Conservation (phyloP, 2,888 invertebrate species). For the Stenchaetothrips biformis region DNA sequence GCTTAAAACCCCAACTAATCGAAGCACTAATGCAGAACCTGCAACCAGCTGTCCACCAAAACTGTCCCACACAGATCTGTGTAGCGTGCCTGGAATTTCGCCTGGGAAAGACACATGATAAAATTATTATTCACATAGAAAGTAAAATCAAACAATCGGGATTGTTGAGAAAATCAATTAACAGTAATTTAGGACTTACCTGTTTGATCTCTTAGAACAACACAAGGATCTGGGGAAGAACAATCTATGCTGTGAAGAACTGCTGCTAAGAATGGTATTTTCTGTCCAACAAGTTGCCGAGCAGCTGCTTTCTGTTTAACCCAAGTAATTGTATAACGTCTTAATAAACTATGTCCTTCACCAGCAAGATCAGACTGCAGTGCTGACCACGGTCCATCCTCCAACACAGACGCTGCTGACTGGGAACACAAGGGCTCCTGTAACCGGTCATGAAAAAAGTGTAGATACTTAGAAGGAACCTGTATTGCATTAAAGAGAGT, state of each 20-base stretch:
- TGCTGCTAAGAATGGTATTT: conserved; percentile 42
- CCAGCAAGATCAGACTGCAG: conserved; percentile 31
- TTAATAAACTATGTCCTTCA: conserved; percentile 29
- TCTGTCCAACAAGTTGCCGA: conserved; percentile 36
- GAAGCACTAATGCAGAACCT: conserved; percentile 40
- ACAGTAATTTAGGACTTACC: conserved; percentile 34
- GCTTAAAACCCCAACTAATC: conserved; percentile 39
- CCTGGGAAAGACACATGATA: conserved; percentile 38
- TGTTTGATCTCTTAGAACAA: conserved; percentile 39
- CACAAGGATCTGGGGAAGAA: conserved; percentile 40
- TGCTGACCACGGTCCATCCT: conserved; percentile 34
- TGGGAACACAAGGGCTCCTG: conserved; percentile 32
- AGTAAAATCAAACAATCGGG: not conserved
- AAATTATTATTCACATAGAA: not conserved
- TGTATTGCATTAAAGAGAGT: not conserved
- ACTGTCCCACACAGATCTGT: conserved; percentile 45
- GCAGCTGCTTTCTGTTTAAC: conserved; percentile 38
- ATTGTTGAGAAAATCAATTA: not conserved
- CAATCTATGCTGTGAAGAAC: conserved; percentile 39
- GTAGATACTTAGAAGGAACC: not conserved
- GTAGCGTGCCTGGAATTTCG: conserved; percentile 47
- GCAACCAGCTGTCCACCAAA: conserved; percentile 38
- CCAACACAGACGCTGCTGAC: conserved; percentile 29
- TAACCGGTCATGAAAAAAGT: not conserved
- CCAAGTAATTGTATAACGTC: conserved; percentile 37